These are phyloP conservation scores for Drosophila testacea DNA, from an alignment of 2,888 invertebrate species.

Conservation along the genomic window DNA sequence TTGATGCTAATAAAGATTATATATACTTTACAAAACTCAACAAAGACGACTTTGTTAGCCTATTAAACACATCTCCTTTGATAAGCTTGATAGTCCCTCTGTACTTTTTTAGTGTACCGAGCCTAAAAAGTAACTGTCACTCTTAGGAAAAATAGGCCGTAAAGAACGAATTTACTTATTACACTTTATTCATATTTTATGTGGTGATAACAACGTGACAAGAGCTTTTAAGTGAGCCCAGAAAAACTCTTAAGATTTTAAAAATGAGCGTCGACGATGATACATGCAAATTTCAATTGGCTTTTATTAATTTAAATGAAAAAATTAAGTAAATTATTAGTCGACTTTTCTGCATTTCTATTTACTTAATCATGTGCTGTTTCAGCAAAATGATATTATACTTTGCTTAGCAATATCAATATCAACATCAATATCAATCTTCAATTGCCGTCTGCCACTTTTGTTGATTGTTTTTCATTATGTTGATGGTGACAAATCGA, in stretches of 20 bases:
- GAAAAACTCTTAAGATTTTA: background rate
- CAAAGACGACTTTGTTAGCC: too few species aligned
- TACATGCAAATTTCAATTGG: background rate
- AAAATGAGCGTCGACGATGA: conserved; percentile 1
- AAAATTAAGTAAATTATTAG: background rate
- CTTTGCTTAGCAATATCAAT: conserved; percentile 56
- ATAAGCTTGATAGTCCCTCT: too few species aligned
- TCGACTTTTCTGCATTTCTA: background rate
- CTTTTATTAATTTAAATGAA: conserved; percentile 1
- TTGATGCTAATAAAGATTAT: too few species aligned
- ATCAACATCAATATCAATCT: conserved; percentile 58
- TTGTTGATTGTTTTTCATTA: conserved; percentile 77
- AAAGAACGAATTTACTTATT: conserved; percentile 13
- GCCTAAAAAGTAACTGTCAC: conserved; percentile 18
- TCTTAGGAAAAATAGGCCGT: conserved; percentile 12
- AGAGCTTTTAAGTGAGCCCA: conserved; percentile 3
- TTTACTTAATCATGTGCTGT: conserved; percentile 51
- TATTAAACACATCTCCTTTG: too few species aligned
- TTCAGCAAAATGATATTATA: conserved; percentile 28
- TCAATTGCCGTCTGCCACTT: conserved; percentile 59
- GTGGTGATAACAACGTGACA: conserved; percentile 25
- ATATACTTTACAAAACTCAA: too few species aligned
- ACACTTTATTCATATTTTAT: conserved; percentile 18
- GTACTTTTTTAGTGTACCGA: too few species aligned
- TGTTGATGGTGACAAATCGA: conserved; percentile 78